These are phyloP conservation scores for Toxostoma redivivum DNA, from an alignment of 2,113 vertebrate genomes.

Conservation along the genomic window DNA sequence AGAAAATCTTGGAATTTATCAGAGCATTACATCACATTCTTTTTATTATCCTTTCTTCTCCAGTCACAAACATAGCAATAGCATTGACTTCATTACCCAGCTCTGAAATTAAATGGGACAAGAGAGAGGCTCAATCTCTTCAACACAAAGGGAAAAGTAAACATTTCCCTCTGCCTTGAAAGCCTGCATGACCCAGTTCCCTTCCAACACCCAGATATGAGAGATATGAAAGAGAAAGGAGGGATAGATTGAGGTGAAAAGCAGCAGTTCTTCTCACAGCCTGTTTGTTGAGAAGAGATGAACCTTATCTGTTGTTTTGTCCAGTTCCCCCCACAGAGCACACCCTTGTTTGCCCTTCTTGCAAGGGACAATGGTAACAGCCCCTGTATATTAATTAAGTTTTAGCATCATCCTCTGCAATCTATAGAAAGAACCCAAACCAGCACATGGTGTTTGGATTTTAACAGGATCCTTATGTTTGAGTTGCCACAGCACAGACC, in stretches of 20 bases:
- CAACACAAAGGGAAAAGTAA: neutral
- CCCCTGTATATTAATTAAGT: neutral
- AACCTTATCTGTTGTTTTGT: neutral
- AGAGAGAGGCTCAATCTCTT: neutral
- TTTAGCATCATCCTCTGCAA: neutral
- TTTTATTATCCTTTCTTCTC: neutral
- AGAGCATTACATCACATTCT: slow-evolving; percentile 16
- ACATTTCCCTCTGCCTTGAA: neutral
- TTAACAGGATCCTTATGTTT: neutral
- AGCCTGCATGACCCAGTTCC: slow-evolving; percentile 5
- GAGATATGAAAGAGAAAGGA: neutral
- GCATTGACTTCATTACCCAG: neutral
- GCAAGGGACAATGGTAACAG: neutral
- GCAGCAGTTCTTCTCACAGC: neutral
- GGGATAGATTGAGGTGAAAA: neutral
- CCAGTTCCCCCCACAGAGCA: neutral
- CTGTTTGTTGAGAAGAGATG: neutral
- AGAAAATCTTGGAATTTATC: slow-evolving; percentile 34
- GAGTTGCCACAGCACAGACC: neutral
- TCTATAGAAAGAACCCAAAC: neutral
- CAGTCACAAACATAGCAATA: neutral
- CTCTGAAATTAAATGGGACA: slow-evolving; percentile 42
- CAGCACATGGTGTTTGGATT: neutral
- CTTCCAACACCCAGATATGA: neutral
- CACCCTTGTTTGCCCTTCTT: neutral